Percentiles rank a stretch among this genome's conserved stretches.
phyloP scores from a whole-genome alignment of 2,113 vertebrate genomes.

The Melanostigma gelatinosum region DNA sequence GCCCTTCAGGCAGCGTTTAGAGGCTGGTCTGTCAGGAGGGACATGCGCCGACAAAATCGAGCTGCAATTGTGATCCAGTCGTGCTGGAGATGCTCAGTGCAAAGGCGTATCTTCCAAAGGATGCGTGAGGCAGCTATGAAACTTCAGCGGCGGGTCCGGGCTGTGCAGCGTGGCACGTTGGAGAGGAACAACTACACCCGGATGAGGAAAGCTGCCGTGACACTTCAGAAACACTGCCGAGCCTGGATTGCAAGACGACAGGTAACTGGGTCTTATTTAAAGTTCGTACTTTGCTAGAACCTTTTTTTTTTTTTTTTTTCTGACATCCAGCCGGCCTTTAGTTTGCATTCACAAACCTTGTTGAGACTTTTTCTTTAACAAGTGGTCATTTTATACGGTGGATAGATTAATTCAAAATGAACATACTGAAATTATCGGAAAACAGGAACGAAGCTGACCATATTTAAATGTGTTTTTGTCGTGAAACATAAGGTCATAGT shows the following conservation, averaged over 20 bases:
- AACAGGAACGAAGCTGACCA: not conserved
- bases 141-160: slow-evolving; percentile 78
- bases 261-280: slow-evolving; percentile 64
- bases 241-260: slow-evolving; percentile 83
- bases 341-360: not conserved
- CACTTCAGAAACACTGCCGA: slow-evolving; percentile 80
- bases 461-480: not conserved
- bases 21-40: slow-evolving; percentile 67
- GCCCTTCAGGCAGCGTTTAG: slow-evolving; percentile 81
- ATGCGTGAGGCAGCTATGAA: slow-evolving; percentile 76
- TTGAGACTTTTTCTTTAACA: too few relatives aligned
- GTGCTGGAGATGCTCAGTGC: slow-evolving; percentile 74
- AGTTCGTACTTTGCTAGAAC: not conserved
- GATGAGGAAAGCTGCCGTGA: slow-evolving; percentile 69
- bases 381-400: not conserved
- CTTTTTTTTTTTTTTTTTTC: too few relatives aligned
- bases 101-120: slow-evolving; percentile 70
- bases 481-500: not conserved
- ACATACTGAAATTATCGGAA: not conserved
- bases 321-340: too few relatives aligned
- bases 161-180: slow-evolving; percentile 64
- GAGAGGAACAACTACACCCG: slow-evolving; percentile 69
- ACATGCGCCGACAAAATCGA: slow-evolving; percentile 33
- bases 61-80: slow-evolving; percentile 84
- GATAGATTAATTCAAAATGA: not conserved